Percentiles rank a stretch among this genome's conserved stretches.
Conservation (phyloP, 2,113 vertebrate species). For the Cinclus mexicanus region DNA sequence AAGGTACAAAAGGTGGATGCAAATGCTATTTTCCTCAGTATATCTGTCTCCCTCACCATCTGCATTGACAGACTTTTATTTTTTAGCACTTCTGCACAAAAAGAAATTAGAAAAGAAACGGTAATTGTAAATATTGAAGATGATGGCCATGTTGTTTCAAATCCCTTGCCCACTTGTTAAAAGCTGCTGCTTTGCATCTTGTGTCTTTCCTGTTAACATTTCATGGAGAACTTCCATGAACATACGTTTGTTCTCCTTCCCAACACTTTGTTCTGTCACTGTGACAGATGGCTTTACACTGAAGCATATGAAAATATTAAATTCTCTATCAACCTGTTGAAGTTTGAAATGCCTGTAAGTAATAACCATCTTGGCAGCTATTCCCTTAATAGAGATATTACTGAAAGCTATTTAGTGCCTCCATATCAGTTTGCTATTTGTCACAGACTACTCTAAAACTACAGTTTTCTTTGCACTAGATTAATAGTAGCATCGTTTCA, state of each 20-base stretch:
- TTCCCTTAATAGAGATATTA: background rate
- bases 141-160: background rate
- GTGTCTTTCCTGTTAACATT: conserved; percentile 39
- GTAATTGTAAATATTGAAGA: conserved; percentile 7
- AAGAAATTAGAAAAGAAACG: conserved; percentile 33
- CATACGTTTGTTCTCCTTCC: conserved; percentile 67
- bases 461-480: background rate
- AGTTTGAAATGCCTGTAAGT: conserved; percentile 42
- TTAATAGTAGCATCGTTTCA: background rate
- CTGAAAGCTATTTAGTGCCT: background rate
- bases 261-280: conserved; percentile 63
- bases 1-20: conserved; percentile 1
- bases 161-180: conserved; percentile 9
- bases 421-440: background rate
- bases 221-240: conserved; percentile 57
- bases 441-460: background rate
- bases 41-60: conserved; percentile 28
- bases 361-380: background rate
- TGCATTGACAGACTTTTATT: conserved; percentile 41
- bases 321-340: conserved; percentile 64
- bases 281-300: conserved; percentile 75
- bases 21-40: background rate
- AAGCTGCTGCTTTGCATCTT: conserved; percentile 3
- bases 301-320: conserved; percentile 77
- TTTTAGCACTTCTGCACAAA: conserved; percentile 1